Evolutionary conservation across 2,113 vertebrate genomes (phyloP).

Genomic region (Nerophis lumbriciformis): DNA sequence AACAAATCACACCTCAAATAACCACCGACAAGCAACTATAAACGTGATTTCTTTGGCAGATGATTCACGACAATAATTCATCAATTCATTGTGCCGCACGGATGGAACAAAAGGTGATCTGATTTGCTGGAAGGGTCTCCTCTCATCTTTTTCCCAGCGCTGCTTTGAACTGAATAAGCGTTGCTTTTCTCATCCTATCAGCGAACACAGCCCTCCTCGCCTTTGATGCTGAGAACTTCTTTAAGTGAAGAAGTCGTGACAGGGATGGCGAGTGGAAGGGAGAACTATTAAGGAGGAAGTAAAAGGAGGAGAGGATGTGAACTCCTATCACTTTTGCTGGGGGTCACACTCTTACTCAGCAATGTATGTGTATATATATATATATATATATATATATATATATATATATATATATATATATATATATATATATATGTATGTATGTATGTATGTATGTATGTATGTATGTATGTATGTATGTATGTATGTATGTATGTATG

Average conservation of each 20-base stretch:
- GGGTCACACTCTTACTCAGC: conserved; percentile 29
- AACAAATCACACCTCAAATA: not conserved
- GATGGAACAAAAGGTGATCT: conserved; percentile 27
- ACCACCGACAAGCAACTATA: conserved; percentile 12
- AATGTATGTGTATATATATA: too few relatives aligned
- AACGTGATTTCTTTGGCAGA: conserved; percentile 9
- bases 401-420: too few relatives aligned
- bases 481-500: too few relatives aligned
- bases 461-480: too few relatives aligned
- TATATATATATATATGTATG: too few relatives aligned
- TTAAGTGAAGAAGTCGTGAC: conserved; percentile 25
- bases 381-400: too few relatives aligned
- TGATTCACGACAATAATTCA: not conserved
- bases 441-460: too few relatives aligned
- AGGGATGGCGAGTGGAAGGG: conserved; percentile 26
- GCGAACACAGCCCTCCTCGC: conserved; percentile 10
- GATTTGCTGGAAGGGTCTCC: conserved; percentile 31
- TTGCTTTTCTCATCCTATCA: conserved; percentile 20
- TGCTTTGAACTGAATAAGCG: conserved; percentile 44
- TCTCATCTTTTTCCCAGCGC: conserved; percentile 42
- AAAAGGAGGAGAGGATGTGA: conserved; percentile 29
- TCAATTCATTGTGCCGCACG: not conserved
- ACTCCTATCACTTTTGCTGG: conserved; percentile 42
- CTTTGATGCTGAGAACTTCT: conserved; percentile 33
- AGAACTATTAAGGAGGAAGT: conserved; percentile 31